These are phyloP conservation scores for Semnornis frantzii DNA, from an alignment of 2,113 vertebrate species.

Conservation along the genomic window DNA sequence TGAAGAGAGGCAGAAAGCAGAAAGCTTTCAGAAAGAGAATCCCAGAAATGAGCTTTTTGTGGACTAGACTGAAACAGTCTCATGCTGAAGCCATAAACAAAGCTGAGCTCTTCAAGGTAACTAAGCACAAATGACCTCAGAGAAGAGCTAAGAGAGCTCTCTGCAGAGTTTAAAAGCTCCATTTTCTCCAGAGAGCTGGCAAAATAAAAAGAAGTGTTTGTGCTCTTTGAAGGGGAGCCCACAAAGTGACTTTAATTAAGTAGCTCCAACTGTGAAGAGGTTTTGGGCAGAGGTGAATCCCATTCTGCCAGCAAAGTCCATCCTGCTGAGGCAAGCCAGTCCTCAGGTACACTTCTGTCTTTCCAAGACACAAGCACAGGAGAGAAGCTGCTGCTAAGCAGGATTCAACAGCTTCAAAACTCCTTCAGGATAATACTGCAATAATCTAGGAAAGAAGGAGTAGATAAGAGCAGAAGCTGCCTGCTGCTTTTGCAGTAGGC, in stretches of 20 bases:
- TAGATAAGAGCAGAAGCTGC: neutral
- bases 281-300: constrained; percentile 44
- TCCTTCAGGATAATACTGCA: neutral
- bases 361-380: neutral
- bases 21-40: neutral
- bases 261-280: constrained; percentile 35
- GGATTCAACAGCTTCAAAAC: neutral
- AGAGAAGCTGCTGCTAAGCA: neutral
- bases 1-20: neutral
- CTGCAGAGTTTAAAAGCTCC: constrained; percentile 28
- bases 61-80: neutral
- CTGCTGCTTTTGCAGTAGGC: neutral
- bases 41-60: neutral
- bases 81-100: neutral
- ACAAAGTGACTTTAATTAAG: constrained; percentile 52
- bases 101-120: constrained; percentile 31
- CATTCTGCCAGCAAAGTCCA: neutral
- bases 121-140: neutral
- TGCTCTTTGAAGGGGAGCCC: constrained; percentile 41
- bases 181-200: neutral
- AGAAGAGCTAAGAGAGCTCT: neutral
- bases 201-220: neutral
- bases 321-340: constrained; percentile 13
- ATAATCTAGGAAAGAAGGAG: constrained; percentile 14
- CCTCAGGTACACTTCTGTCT: neutral